phyloP scores from a whole-genome alignment of 2,888 invertebrate genomes.

The Cyrtodaria siliqua region DNA sequence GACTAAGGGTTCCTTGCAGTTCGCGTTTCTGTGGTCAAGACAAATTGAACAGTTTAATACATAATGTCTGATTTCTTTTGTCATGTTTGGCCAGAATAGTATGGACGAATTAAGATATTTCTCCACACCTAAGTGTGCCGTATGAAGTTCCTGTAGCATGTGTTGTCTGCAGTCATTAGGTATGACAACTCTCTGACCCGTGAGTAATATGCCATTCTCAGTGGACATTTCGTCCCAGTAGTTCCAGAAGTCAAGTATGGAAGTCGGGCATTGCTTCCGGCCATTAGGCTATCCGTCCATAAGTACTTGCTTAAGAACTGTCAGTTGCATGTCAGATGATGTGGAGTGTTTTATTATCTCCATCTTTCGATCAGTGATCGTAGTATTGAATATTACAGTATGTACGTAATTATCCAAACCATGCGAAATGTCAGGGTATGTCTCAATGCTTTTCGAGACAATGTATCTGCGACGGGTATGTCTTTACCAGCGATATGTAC shows the following conservation, averaged over 20 bases:
- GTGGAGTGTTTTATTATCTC: too few relatives aligned
- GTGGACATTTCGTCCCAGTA: too few relatives aligned
- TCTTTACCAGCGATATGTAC: slow-evolving; percentile 39
- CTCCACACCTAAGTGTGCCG: slow-evolving; percentile 34
- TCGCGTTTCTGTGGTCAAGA: slow-evolving; percentile 41
- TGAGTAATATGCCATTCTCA: too few relatives aligned
- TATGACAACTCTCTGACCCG: too few relatives aligned
- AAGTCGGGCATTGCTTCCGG: too few relatives aligned
- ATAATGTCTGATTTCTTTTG: slow-evolving; percentile 17
- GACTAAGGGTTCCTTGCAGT: slow-evolving; percentile 44
- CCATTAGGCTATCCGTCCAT: too few relatives aligned
- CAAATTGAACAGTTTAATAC: slow-evolving; percentile 38
- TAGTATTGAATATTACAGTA: background rate
- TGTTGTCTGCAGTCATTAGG: too few relatives aligned
- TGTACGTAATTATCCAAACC: background rate
- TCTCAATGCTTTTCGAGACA: slow-evolving; percentile 4
- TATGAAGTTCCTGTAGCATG: too few relatives aligned
- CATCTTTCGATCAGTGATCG: background rate
- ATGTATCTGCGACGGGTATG: slow-evolving; percentile 44
- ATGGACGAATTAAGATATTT: slow-evolving; percentile 37
- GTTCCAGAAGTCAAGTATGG: too few relatives aligned
- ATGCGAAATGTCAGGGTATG: background rate
- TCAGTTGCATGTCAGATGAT: too few relatives aligned
- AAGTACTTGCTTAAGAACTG: too few relatives aligned
- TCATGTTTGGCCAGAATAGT: slow-evolving; percentile 47